Conservation (phyloP, 2,888 invertebrate genomes). For the Cephonodes hylas region DNA sequence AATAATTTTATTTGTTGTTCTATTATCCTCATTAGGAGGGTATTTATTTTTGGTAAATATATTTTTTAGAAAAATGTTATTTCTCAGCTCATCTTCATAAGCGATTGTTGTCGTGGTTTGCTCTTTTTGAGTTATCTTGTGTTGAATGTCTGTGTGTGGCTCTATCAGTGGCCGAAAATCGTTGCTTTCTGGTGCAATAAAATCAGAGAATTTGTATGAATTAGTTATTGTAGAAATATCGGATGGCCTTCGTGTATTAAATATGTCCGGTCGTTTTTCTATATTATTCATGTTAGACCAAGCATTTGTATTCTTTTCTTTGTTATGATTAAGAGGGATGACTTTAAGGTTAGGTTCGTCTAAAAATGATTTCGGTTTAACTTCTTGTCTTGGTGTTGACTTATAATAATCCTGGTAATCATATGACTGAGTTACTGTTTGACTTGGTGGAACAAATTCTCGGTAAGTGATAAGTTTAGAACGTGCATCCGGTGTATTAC, state of each 20-base stretch:
- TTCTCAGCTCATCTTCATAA: constrained; percentile 48
- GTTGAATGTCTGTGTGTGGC: constrained; percentile 27
- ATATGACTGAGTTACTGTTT: constrained; percentile 55
- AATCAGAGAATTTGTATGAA: constrained; percentile 39
- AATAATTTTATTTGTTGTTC: constrained; percentile 31
- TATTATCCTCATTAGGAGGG: constrained; percentile 30
- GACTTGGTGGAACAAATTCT: constrained; percentile 50
- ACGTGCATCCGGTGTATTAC: constrained; percentile 23
- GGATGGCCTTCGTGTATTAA: constrained; percentile 29
- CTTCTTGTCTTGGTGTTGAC: constrained; percentile 22
- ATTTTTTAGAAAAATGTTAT: constrained; percentile 66
- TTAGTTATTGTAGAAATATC: constrained; percentile 30
- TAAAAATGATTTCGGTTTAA: background rate
- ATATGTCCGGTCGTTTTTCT: constrained; percentile 27
- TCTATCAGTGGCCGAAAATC: constrained; percentile 44
- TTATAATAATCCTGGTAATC: constrained; percentile 49
- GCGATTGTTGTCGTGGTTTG: constrained; percentile 37
- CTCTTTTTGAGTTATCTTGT: constrained; percentile 22
- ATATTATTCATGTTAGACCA: constrained; percentile 25
- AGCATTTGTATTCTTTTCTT: background rate
- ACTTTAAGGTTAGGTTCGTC: background rate
- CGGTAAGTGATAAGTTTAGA: constrained; percentile 51
- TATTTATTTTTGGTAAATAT: constrained; percentile 42
- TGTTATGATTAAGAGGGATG: background rate
- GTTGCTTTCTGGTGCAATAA: constrained; percentile 36